Evolutionary conservation across 2,888 invertebrate genomes (phyloP).

Genomic region (Iselma pallidipennis): DNA sequence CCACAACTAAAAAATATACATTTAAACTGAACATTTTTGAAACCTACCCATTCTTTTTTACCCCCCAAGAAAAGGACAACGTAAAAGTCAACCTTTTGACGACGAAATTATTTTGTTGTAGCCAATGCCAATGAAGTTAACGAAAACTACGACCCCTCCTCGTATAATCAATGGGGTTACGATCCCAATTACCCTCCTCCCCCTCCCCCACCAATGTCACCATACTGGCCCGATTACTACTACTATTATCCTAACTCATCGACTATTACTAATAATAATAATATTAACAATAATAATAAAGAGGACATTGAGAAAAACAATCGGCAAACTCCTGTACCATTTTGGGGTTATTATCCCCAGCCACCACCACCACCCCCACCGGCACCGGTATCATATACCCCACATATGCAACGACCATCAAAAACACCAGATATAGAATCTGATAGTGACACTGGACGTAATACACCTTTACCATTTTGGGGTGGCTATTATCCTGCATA

Average conservation of each 20-base stretch:
- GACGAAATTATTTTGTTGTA: conserved; percentile 48
- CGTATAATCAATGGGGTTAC: conserved; percentile 43
- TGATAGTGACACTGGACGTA: conserved; percentile 24
- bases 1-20: no score
- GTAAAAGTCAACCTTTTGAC: conserved; percentile 8
- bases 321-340: conserved; percentile 39
- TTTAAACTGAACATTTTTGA: conserved; percentile 12
- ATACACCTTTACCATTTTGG: conserved; percentile 27
- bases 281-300: neutral
- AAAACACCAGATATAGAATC: conserved; percentile 24
- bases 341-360: conserved; percentile 44
- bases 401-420: conserved; percentile 11
- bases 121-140: conserved; percentile 52
- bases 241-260: conserved; percentile 34
- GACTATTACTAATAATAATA: conserved; percentile 14
- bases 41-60: conserved; percentile 40
- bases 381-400: no score
- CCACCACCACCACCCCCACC: conserved; percentile 29
- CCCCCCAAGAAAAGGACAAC: neutral
- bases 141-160: conserved; percentile 49
- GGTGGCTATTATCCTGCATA: conserved; percentile 23
- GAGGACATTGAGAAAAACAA: conserved; percentile 8
- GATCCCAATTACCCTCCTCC: conserved; percentile 41
- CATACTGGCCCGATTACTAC: conserved; percentile 42
- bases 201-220: conserved; percentile 25